Conservation (phyloP, 2,888 invertebrate species). For the Eumerus sabulonum region DNA sequence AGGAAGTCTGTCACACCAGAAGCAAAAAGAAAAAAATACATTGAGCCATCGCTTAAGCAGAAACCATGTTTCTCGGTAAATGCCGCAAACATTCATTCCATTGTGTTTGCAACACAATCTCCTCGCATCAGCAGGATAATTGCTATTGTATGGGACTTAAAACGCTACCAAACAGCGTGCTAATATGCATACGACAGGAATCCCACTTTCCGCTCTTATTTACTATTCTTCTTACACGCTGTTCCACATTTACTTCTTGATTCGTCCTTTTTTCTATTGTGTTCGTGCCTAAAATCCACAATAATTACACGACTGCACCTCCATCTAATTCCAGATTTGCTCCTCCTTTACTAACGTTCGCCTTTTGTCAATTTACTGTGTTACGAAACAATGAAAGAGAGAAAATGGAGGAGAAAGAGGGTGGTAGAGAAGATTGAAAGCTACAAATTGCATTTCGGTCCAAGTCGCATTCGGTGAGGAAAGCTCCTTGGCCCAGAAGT, state of each 20-base stretch:
- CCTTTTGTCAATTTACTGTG: slow-evolving; percentile 25
- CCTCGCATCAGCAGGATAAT: slow-evolving; percentile 28
- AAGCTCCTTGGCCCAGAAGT: slow-evolving; percentile 56
- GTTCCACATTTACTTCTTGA: slow-evolving; percentile 3
- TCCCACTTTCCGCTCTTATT: slow-evolving; percentile 13
- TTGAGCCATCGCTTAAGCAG: slow-evolving; percentile 35
- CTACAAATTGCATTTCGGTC: slow-evolving; percentile 63
- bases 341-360: background rate
- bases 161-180: slow-evolving; percentile 22
- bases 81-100: slow-evolving; percentile 21
- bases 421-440: slow-evolving; percentile 55
- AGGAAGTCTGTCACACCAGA: background rate
- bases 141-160: slow-evolving; percentile 34
- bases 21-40: slow-evolving; percentile 29
- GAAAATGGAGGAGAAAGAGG: slow-evolving; percentile 9
- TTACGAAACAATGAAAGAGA: slow-evolving; percentile 37
- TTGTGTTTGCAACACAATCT: slow-evolving; percentile 15
- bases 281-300: slow-evolving; percentile 46
- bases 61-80: slow-evolving; percentile 24
- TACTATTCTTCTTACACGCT: slow-evolving; percentile 2
- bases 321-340: slow-evolving; percentile 21
- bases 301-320: slow-evolving; percentile 16
- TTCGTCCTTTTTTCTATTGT: slow-evolving; percentile 9
- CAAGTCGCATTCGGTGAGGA: slow-evolving; percentile 52
- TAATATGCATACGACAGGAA: slow-evolving; percentile 36